phyloP scores from a whole-genome alignment of 2,113 vertebrate genomes.

The Nipponia nippon region DNA sequence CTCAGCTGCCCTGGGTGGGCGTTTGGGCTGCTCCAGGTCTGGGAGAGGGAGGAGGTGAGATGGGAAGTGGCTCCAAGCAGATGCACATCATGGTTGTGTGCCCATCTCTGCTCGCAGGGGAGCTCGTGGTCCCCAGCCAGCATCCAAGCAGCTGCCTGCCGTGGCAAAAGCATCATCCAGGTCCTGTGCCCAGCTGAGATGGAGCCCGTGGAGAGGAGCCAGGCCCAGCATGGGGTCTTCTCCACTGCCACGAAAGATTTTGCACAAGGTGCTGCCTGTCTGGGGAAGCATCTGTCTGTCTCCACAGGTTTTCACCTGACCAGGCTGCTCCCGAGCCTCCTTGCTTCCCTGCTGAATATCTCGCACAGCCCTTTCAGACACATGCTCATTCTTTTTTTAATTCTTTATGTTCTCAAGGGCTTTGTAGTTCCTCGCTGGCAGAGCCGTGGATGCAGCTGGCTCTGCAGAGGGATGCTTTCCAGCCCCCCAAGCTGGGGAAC shows the following conservation, averaged over 20 bases:
- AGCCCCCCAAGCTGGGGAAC: background rate
- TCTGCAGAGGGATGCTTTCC: background rate
- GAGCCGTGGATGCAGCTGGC: fast-evolving
- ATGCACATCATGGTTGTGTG: no score
- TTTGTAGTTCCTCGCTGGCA: background rate
- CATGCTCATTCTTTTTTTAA: background rate
- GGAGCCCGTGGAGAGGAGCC: background rate
- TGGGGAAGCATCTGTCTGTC: background rate
- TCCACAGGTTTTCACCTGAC: background rate
- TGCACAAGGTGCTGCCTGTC: background rate
- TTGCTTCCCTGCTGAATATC: background rate
- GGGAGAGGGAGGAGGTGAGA: background rate
- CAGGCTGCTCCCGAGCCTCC: background rate
- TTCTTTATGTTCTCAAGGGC: background rate
- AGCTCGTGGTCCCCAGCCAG: background rate
- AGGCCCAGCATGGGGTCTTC: background rate
- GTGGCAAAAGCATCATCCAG: background rate
- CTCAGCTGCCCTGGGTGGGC: background rate
- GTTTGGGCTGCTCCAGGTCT: background rate
- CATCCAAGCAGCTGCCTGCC: background rate
- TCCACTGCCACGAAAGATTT: fast-evolving
- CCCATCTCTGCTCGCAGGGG: background rate
- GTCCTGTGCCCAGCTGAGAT: background rate
- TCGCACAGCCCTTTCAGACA: background rate
- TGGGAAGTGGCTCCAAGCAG: background rate